phyloP scores from a whole-genome alignment of 2,888 invertebrate genomes.

The Brenthis ino region DNA sequence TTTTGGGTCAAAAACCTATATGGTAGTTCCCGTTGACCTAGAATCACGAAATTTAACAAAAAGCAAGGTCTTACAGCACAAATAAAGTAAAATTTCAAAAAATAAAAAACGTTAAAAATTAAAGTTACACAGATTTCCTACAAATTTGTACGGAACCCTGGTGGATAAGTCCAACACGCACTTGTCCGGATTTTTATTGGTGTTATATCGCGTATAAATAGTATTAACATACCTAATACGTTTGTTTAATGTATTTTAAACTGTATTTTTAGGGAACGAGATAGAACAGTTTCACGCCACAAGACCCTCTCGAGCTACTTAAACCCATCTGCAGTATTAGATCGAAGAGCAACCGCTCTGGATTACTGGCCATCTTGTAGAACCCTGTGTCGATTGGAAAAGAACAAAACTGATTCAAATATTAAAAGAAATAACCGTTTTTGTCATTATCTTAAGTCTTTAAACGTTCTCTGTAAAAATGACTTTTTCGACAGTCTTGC shows the following conservation, averaged over 20 bases:
- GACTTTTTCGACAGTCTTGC: constrained; percentile 76
- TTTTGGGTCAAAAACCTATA: no score
- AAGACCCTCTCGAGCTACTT: constrained; percentile 74
- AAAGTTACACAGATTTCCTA: no score
- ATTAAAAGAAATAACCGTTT: constrained; percentile 88
- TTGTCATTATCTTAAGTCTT: constrained; percentile 88
- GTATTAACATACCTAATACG: no score
- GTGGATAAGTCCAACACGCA: no score
- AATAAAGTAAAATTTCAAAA: no score
- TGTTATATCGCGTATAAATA: no score
- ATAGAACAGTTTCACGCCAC: constrained; percentile 63
- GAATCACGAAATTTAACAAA: no score
- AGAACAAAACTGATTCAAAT: constrained; percentile 79
- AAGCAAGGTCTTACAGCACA: no score
- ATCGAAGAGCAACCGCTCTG: constrained; percentile 79
- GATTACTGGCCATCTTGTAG: constrained; percentile 88
- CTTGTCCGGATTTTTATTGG: no score
- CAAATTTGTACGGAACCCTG: no score
- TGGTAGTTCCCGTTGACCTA: no score
- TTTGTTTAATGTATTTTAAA: not conserved
- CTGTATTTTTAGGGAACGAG: constrained; percentile 70
- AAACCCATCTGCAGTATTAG: constrained; percentile 70
- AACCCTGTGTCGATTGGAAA: constrained; percentile 87
- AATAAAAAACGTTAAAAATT: no score
- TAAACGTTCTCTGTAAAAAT: constrained; percentile 76